Evolutionary conservation across 2,888 invertebrate species (phyloP).

Genomic region (Enoplolaimus lenunculus): DNA sequence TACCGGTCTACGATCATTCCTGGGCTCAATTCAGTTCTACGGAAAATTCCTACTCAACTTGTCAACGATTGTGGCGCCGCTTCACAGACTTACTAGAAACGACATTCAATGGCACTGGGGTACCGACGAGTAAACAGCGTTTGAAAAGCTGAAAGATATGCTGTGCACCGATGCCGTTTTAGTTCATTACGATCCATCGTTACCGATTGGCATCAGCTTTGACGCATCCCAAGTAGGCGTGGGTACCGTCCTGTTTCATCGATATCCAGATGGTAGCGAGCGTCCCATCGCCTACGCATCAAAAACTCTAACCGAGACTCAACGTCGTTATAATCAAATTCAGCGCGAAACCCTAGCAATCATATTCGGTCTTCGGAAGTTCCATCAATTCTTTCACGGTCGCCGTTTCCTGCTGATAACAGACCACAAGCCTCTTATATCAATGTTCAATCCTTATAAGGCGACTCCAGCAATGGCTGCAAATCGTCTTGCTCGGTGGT

Average conservation of each 20-base stretch:
- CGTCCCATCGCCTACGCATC: no score
- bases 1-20: not conserved
- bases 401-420: constrained; percentile 29
- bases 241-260: not conserved
- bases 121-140: not conserved
- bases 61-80: not conserved
- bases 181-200: not conserved
- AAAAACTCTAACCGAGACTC: no score
- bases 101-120: constrained; percentile 1
- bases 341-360: not conserved
- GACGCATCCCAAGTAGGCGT: constrained; percentile 1
- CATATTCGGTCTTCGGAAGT: constrained; percentile 27
- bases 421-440: constrained; percentile 29
- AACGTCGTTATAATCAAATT: no score
- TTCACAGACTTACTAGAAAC: not conserved
- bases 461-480: constrained; percentile 22
- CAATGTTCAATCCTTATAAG: constrained; percentile 28
- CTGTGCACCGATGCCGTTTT: no score
- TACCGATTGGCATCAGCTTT: not conserved
- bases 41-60: not conserved
- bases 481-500: constrained; percentile 27
- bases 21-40: constrained; percentile 7
- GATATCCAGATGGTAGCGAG: no score
- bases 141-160: not conserved
- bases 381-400: constrained; percentile 31